These are phyloP conservation scores for Erpornis zantholeuca DNA, from an alignment of 2,113 vertebrate species.

Conservation along the genomic window DNA sequence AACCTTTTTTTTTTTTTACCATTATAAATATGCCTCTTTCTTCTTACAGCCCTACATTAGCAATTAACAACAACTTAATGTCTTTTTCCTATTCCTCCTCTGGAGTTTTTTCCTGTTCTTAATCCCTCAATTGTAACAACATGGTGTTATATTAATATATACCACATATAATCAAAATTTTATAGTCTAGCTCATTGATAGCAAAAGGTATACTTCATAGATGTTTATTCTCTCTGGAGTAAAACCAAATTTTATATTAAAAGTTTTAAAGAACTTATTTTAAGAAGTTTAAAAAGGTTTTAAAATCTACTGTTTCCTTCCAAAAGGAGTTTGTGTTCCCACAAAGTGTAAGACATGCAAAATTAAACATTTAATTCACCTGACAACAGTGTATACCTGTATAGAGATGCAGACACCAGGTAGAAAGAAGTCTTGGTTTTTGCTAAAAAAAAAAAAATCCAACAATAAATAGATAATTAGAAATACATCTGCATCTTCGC, in stretches of 20 bases:
- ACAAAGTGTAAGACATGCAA: neutral
- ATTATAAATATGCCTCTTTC: neutral
- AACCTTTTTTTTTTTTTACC: neutral
- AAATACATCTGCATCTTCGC: neutral
- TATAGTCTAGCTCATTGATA: neutral
- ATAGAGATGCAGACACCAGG: neutral
- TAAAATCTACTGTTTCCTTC: neutral
- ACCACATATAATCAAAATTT: neutral
- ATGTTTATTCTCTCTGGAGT: neutral
- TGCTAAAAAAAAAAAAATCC: neutral
- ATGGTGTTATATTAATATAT: neutral
- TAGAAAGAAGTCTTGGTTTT: neutral
- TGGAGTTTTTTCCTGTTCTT: neutral
- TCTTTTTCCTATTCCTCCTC: neutral
- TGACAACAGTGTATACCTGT: neutral
- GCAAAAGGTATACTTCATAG: neutral
- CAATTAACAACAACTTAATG: neutral
- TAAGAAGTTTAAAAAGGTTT: neutral
- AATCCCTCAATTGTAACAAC: accelerated
- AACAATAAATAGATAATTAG: neutral
- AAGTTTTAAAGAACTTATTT: neutral
- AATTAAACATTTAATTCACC: neutral
- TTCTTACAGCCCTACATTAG: neutral
- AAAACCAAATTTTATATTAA: neutral
- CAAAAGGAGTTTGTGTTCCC: neutral